phyloP scores from a whole-genome alignment of 2,888 invertebrate genomes.

The Tetramorium bicarinatum region DNA sequence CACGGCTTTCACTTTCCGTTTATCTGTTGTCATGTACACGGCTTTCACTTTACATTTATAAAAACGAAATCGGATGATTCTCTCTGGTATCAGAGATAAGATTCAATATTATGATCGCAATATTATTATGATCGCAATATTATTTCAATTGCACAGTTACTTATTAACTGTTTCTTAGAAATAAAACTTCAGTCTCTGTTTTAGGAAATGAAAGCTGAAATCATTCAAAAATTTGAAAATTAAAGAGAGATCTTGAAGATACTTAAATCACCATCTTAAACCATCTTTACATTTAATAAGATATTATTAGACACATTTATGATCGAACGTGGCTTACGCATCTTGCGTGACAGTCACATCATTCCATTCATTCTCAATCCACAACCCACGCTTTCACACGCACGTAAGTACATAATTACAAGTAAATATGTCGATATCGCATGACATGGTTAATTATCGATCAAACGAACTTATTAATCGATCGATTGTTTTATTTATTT shows the following conservation, averaged over 20 bases:
- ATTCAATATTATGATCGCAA: background rate
- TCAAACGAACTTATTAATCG: background rate
- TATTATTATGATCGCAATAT: background rate
- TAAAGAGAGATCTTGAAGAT: background rate
- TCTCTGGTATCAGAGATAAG: too few species aligned
- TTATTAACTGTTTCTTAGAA: background rate
- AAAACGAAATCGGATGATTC: background rate
- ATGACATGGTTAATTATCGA: background rate
- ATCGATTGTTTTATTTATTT: background rate
- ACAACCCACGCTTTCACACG: background rate
- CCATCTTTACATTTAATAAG: background rate
- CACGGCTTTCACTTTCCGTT: background rate
- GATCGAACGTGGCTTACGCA: conserved; percentile 13
- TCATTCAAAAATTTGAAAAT: background rate
- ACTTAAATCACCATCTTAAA: background rate
- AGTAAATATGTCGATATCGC: background rate
- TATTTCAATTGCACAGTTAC: background rate
- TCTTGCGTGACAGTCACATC: background rate
- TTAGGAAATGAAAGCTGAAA: background rate
- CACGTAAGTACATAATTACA: background rate
- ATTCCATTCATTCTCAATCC: conserved; percentile 20
- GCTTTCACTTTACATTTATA: background rate
- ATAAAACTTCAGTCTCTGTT: background rate
- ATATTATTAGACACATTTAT: conserved; percentile 4
- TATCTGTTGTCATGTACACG: background rate